phyloP scores from a whole-genome alignment of 1,140 invertebrate genomes.

The Formica exsecta region DNA sequence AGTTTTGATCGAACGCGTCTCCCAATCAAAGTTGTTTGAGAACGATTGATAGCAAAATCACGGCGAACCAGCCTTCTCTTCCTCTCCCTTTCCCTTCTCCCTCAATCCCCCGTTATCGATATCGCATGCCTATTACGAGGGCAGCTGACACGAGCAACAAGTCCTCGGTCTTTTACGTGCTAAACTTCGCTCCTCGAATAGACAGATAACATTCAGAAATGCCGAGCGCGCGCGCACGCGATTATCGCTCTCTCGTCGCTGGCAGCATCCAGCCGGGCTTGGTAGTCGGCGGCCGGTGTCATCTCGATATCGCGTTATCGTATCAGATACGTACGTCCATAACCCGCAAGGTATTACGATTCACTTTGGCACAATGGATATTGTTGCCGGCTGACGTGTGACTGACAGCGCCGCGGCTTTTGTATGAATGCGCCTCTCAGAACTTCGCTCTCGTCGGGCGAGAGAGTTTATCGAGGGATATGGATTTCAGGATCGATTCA shows the following conservation, averaged over 20 bases:
- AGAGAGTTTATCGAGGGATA: slow-evolving; percentile 70
- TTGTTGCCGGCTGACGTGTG: slow-evolving; percentile 75
- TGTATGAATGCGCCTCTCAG: slow-evolving; percentile 69
- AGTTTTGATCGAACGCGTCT: not conserved
- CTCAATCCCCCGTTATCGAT: not conserved
- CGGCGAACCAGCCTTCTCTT: too few relatives aligned
- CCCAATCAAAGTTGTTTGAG: slow-evolving; percentile 5
- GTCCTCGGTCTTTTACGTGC: slow-evolving; percentile 54
- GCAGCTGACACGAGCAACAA: slow-evolving; percentile 49
- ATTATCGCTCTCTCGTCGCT: slow-evolving; percentile 72
- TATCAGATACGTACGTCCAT: slow-evolving; percentile 75
- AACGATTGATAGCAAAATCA: slow-evolving; percentile 12
- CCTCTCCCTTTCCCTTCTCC: not conserved
- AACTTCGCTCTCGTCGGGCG: slow-evolving; percentile 52
- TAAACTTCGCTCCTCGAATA: slow-evolving; percentile 35
- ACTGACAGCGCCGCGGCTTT: slow-evolving; percentile 75
- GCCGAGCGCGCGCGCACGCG: slow-evolving; percentile 1
- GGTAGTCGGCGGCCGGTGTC: slow-evolving; percentile 71
- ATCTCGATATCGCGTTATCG: slow-evolving; percentile 76
- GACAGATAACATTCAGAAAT: slow-evolving; percentile 71
- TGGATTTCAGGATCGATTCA: slow-evolving; percentile 70
- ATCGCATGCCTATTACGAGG: slow-evolving; percentile 47
- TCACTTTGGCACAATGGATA: slow-evolving; percentile 75
- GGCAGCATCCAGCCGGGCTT: slow-evolving; percentile 57
- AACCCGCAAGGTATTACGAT: slow-evolving; percentile 76